Base-by-base conservation (phyloP, 2,888 invertebrate species). In the Pyrochroa serraticornis region DNA sequence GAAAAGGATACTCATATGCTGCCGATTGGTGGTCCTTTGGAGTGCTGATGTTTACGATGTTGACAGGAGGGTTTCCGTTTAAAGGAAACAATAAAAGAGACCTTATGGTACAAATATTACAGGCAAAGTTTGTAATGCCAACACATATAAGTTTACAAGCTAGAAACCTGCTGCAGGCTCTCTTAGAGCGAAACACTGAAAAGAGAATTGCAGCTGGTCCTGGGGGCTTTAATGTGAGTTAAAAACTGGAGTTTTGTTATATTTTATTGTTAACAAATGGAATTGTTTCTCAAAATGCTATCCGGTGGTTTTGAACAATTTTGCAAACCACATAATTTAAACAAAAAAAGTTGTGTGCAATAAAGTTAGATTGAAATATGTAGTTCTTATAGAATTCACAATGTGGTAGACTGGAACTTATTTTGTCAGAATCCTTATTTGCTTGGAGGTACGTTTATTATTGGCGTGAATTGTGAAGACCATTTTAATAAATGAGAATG, bases 11-110 rank as follows among this genome's bases (percentile, higher is more conserved):
- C 77, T 94, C 96, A 13, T 96, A 95, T 77, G 97, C 97, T 1
- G 98, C 98, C 3, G 99, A 99, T 80, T 99, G 99, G 97, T 99
- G 99, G 99, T 97, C 97, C 7, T 97, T 97, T 80, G 98, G 96
- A 58, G 96, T 97, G 37, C 84, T 97, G 60, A 96, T 97, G 96
- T 99, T 93, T 83, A 99, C 99, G 84, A 99, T 99, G 99, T 83
- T 99, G 67, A 99, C 98, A 2, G 98, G 98, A 50, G 91, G 93
- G 70, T 82, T 99, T 64, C 99, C 99, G 41, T 99, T 99, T 81
- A 97, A 98, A 85, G 97, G 96, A 34, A 84, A 89, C 12, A 95
- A 93, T 65, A 85, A 97, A 58, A 96, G 95, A 78, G 98, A 99
- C 76, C 99, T 98, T 0, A 99, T 99, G 98, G 95, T 93, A 58